Evolutionary conservation across 2,888 invertebrate species (phyloP).

Genomic region (Spisula solida): DNA sequence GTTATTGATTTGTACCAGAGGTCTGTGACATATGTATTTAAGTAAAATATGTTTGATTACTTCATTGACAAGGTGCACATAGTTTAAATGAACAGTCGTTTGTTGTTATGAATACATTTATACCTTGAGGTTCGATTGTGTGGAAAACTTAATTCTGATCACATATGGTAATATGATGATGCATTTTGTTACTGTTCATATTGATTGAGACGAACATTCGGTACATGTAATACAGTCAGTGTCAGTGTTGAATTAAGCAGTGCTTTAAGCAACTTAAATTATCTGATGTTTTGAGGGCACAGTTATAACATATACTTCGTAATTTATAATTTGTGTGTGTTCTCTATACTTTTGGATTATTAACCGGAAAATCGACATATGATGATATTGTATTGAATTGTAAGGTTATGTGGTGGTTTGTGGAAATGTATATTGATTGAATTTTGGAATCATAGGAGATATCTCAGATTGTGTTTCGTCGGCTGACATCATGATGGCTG

Average conservation of each 20-base stretch:
- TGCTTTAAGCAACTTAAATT: not conserved
- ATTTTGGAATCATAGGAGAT: conserved; percentile 1
- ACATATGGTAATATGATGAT: too few relatives aligned
- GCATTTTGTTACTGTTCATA: not conserved
- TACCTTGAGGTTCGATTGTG: too few relatives aligned
- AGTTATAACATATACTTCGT: not conserved
- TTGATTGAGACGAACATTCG: not conserved
- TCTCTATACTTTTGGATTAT: not conserved
- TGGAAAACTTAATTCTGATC: too few relatives aligned
- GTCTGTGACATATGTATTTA: too few relatives aligned
- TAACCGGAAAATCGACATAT: not conserved
- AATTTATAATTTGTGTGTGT: not conserved
- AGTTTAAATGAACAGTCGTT: too few relatives aligned
- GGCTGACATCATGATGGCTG: not conserved
- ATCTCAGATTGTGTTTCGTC: not conserved
- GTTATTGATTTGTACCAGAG: too few relatives aligned
- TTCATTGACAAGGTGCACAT: too few relatives aligned
- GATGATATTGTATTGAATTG: not conserved
- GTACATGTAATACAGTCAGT: not conserved
- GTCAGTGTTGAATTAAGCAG: not conserved
- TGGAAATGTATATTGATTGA: conserved; percentile 11
- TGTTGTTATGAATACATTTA: too few relatives aligned
- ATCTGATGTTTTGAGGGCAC: not conserved
- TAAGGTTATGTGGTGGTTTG: not conserved
- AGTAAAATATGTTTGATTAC: too few relatives aligned